These are phyloP conservation scores for Macrostomum lignano DNA, from an alignment of 1,140 invertebrate species.

Conservation along the genomic window DNA sequence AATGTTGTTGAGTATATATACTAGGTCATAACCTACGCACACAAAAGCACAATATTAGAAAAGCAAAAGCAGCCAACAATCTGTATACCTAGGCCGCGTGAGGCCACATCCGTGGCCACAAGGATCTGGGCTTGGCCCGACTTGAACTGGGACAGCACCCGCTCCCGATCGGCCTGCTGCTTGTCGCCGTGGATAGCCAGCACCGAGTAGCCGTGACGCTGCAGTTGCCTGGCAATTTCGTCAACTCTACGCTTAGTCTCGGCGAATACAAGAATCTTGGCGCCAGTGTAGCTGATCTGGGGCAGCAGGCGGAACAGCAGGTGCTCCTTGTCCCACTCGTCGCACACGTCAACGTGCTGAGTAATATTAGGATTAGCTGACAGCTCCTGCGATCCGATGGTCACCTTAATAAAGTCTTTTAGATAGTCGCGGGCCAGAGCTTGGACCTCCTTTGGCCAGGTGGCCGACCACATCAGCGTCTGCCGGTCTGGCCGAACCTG, in stretches of 20 bases:
- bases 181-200: conserved; percentile 91
- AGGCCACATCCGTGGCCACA: conserved; percentile 90
- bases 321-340: conserved; percentile 31
- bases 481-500: conserved; percentile 71
- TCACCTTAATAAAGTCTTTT: conserved; percentile 60
- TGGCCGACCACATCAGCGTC: conserved; percentile 88
- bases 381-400: conserved; percentile 64
- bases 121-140: conserved; percentile 60
- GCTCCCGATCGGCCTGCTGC: conserved; percentile 78
- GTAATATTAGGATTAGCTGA: conserved; percentile 86
- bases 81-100: conserved; percentile 63
- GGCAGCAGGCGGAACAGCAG: no score
- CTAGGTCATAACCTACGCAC: no score
- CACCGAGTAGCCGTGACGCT: conserved; percentile 46
- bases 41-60: no score
- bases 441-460: conserved; percentile 84
- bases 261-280: conserved; percentile 83
- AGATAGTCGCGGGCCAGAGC: conserved; percentile 73
- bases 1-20: no score
- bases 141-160: conserved; percentile 76
- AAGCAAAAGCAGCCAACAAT: no score
- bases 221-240: conserved; percentile 68
- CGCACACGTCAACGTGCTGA: conserved; percentile 70
- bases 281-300: neutral
- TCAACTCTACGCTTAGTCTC: conserved; percentile 87